Base-by-base conservation (phyloP, 1,140 invertebrate species). In the Drosophila jambulina region DNA sequence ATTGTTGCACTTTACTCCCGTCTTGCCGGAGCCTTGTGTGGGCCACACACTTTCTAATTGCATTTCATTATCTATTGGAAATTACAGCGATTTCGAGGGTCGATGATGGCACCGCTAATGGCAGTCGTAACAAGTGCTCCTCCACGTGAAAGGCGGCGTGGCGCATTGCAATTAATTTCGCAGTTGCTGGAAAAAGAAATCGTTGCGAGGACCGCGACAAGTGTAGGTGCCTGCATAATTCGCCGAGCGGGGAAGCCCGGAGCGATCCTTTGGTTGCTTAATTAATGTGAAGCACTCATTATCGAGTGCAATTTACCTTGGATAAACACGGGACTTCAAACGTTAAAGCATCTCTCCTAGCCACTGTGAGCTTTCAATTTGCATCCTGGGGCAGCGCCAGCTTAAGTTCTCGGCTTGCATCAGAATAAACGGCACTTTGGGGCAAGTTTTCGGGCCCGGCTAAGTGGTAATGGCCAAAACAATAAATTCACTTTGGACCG, bases 1-100 rank as follows among this genome's bases (percentile, higher is more conserved):
- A 84, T 85, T 88, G 81, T 88, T 81, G 75, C 69, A 70, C 72
- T 87, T 65, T 46, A 10, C 43, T 40, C 59, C 27, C 68, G 43
- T 62, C 53, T 74, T 38, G 38, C 45, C 60, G 42, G 40, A 36
- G 62, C 59, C 32, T 38, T 46, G 46, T 62, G 58, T 59, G 42
- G 42, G 49, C 57, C 40, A 43, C 48, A 46, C 64, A 74, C 51
- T 68, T 80, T 80, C 80, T 87, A 88, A 87, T 87, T 87, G 83
- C 84, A 88, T 87, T 87, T 84, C 84, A 83, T 87, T 87, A 87
- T 84, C 84, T 78, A 72, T 79, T 70, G 57, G 68, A 85, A 87
- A 82, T 75, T 82, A 82, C 75, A 75, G 64, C 74, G 51, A 70
- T 81, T 68, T 67, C 67, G 42, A 82, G 78, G 56, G 58, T 42